Base-by-base conservation (phyloP, 2,113 vertebrate species). In the Columba janthina region DNA sequence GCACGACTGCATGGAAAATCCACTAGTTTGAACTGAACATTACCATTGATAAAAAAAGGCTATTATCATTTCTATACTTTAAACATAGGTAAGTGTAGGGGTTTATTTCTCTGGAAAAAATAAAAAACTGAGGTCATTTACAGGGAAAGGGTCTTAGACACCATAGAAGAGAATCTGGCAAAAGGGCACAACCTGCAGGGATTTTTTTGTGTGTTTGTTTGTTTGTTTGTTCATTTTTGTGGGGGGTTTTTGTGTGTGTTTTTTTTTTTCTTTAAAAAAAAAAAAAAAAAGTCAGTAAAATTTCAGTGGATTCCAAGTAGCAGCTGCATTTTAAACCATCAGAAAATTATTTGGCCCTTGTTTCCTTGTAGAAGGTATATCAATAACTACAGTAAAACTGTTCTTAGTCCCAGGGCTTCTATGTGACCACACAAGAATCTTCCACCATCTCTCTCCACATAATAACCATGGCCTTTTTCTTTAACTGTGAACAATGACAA, bases 401-500 rank as follows among this genome's bases (percentile, higher is more conserved):
- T 74, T 67, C 60, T 46, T 71, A 61, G 18, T 60, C 67, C 36
- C 24, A 72, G 31, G 15, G 34, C 50, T 76, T 85, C 70, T 72
- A 62, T 66, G 54, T 75, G 44, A 79, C 64, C 56, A 42, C 60
- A 50, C 16, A 65, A 73, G 62, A 48, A 36, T 61, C 58, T 78
- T 56, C 60, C 2, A 8, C 57, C 29, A 26, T 15, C 29, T 44
- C 21, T 32, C 19, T 65, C 54, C 46, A 20, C 0, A 0, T 61
- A 61, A 84, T 12, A 71, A 89, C 62, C 40, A 40, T 6, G 1
- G 32, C 36, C 66, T 80, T 83, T 88, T 83, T 78, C 80, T 89
- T 95, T 71, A 67, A 65, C 80, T 89, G 28, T 82, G 92, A 89
- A 96, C 83, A 84, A 82, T 77, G 77, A 89, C 86, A 95, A 87